Conservation (phyloP, 2,113 vertebrate species). For the Sula dactylatra region DNA sequence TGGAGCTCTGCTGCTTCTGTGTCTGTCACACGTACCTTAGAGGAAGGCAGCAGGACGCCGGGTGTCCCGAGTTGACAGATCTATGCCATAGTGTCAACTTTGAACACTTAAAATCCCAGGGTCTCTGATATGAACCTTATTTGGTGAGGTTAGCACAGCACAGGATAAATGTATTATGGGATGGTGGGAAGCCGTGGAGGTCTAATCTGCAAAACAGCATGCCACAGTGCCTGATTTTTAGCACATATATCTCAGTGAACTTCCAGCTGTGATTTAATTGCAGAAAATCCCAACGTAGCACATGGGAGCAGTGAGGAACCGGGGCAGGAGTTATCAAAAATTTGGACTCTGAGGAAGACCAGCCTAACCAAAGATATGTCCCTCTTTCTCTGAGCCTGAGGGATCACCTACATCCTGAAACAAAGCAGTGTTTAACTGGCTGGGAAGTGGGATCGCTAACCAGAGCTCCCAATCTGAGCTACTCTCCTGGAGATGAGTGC, state of each 20-base stretch:
- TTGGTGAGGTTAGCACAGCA: background rate
- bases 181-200: background rate
- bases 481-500: background rate
- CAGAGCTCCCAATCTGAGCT: background rate
- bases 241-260: background rate
- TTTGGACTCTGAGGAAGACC: background rate
- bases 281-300: background rate
- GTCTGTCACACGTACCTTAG: background rate
- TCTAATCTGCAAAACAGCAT: background rate
- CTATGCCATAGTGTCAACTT: background rate
- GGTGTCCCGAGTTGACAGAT: background rate
- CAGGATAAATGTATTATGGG: background rate
- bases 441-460: background rate
- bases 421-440: background rate
- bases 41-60: background rate
- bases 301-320: background rate
- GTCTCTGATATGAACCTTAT: background rate
- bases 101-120: background rate
- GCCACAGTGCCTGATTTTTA: background rate
- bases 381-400: background rate
- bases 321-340: background rate
- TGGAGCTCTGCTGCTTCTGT: background rate
- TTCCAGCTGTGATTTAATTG: background rate
- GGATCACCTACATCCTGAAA: background rate
- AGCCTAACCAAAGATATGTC: background rate